Evolutionary conservation across 2,797 vertebrate species (phyloP), one percentile per base, ranked within the genome.

Genomic region (Otolemur crassicaudatus): DNA sequence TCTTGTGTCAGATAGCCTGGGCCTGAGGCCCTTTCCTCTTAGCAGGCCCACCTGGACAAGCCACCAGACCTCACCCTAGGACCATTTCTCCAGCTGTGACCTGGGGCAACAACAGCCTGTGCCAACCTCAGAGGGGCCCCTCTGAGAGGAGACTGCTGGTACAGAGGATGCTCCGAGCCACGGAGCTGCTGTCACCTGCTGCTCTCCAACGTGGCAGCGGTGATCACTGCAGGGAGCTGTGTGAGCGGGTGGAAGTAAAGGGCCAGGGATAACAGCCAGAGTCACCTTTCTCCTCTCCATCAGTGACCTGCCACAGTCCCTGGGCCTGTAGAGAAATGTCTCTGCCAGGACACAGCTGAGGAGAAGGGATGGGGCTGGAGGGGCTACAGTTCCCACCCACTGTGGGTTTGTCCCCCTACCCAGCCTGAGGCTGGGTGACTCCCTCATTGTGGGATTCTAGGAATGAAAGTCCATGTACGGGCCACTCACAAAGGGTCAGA

Each of bases 181-280:
- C 31, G 11, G 3, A 16, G 1, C 6, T 53, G 37, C 67, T 37
- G n/a, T 19, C n/a, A 5, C n/a, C 60, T 29, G 34, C 2, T 0
- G 0, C 22, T 40, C 53, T 53, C 25, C 60, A 14, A 73, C 29
- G 9, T 0, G 0, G 1, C 0, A n/a, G 9, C 61, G 0, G 0
- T 1, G 1, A n/a, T 2, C 34, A 56, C 22, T 1, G 2, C 43
- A 4, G 56, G 0, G 63, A 72, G 43, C 60, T 67, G 4, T 4
- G 7, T 1, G 76, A 7, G 14, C 1, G 60, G 12, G 10, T 43
- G 53, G 49, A 25, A 43, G 31, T 17, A 5, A 27, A 23, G 19
- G 6, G 12, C 29, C 60, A 31, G 53, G 29, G 40, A 63, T 7
- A 3, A 43, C 70, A 58, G 10, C 34, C 7, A 9, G 12, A 1